Evolutionary conservation across 2,888 invertebrate species (phyloP), one percentile per base, ranked within the genome.

Genomic region (Maniola hyperantus): DNA sequence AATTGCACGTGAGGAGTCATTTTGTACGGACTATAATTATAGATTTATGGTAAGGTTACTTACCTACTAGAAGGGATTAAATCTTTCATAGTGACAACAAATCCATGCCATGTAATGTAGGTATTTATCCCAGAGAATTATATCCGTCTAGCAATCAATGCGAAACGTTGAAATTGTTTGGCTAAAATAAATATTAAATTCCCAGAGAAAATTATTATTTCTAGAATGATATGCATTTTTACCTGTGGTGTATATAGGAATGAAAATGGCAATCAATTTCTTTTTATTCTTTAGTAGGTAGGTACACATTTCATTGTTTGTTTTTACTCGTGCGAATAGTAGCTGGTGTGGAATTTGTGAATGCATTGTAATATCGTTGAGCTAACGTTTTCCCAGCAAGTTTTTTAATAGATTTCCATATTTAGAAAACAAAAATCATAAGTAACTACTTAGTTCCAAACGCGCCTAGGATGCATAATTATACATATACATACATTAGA

Each of bases 161-260:
- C 34, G 54, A 54, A 54, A 54, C 15, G 54, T 36, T 34, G 51
- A 54, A 54, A 54, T 36, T 34, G 54, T 34, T 54, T 34, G 54
- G 8, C 34, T 54, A 36, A 54, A 54, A 54, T 54, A 54, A 54
- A 54, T n/a, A 36, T 54, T 15, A 36, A 54, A 54, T 54, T 36
- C 34, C 34, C 36, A 54, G 54, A n/a, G 34, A 34, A 54, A 34
- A 54, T 15, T 34, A 7, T 36, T 54, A 34, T 34, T 54, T 36
- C 34, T n/a, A 13, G n/a, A 34, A 33, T 13, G 53, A n/a, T 34
- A 53, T 26, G 26, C 26, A 11, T 53, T 51, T 54, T 34, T 36
- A 34, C 36, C n/a, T 15, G 34, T 36, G n/a, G 33, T 53, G 33
- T 53, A n/a, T 53, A n/a, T n/a, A n/a, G n/a, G 11, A 53, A 33